Evolutionary conservation across 2,113 vertebrate genomes (phyloP).

Genomic region (Semnornis frantzii): DNA sequence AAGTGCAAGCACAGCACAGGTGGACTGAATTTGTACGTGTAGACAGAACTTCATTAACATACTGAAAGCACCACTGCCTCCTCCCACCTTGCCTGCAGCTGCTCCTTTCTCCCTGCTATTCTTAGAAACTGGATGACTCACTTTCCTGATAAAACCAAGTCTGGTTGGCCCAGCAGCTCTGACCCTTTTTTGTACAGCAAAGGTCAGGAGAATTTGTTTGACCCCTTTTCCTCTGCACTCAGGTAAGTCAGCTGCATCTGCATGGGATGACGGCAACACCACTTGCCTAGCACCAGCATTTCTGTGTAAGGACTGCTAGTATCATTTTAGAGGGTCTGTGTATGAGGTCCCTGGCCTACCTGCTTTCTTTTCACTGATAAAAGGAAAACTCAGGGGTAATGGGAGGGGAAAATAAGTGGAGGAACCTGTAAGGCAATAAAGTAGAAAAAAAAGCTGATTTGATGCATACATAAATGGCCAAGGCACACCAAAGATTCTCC

Average conservation of each 20-base stretch:
- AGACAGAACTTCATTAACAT: not conserved
- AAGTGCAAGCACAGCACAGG: slow-evolving; percentile 21
- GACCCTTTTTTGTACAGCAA: not conserved
- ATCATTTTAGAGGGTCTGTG: not conserved
- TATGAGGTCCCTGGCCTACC: not conserved
- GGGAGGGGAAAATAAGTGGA: not conserved
- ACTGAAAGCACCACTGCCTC: not conserved
- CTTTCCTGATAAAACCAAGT: not conserved
- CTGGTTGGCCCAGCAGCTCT: not conserved
- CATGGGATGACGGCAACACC: not conserved
- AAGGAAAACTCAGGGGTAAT: not conserved
- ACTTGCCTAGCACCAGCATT: not conserved
- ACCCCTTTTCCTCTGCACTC: not conserved
- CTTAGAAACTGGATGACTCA: slow-evolving; percentile 22
- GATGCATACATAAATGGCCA: not conserved
- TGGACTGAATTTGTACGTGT: not conserved
- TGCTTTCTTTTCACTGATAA: not conserved
- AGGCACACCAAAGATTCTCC: not conserved
- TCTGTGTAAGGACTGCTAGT: not conserved
- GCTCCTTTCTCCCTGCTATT: slow-evolving; percentile 17
- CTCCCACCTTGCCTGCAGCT: slow-evolving; percentile 12
- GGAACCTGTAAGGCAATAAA: not conserved
- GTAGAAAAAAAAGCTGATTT: not conserved
- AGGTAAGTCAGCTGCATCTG: not conserved
- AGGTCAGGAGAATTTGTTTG: not conserved